Evolutionary conservation across 2,113 vertebrate species (phyloP).

Genomic region (Junco hyemalis): DNA sequence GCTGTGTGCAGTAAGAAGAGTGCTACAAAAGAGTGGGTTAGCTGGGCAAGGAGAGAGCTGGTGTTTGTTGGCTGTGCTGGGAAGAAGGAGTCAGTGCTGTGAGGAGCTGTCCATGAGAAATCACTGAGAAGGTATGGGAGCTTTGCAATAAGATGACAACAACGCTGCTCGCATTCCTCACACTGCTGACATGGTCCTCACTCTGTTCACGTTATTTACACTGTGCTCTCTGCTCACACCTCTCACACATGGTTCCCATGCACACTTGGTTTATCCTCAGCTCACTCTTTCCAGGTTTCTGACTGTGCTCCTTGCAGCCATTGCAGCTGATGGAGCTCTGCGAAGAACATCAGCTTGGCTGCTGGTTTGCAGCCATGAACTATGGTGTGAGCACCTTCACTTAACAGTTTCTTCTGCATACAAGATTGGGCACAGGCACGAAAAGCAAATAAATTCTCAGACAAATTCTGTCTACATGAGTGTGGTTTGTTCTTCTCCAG

Average conservation of each 20-base stretch:
- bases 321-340: neutral
- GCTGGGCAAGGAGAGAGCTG: too few species aligned
- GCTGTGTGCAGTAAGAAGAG: too few species aligned
- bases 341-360: neutral
- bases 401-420: neutral
- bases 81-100: too few species aligned
- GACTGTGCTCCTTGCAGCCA: neutral
- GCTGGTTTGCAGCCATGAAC: neutral
- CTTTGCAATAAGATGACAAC: too few species aligned
- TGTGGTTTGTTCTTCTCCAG: neutral
- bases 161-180: too few species aligned
- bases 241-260: accelerated
- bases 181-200: neutral
- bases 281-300: neutral
- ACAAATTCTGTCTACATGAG: neutral
- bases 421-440: neutral
- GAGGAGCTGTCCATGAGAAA: too few species aligned
- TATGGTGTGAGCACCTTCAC: neutral
- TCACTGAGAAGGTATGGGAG: too few species aligned
- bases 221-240: neutral
- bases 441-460: neutral
- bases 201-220: neutral
- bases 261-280: neutral
- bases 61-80: too few species aligned
- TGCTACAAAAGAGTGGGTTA: too few species aligned